phyloP scores from a whole-genome alignment of 2,113 vertebrate species.

The Maccullochella peelii region DNA sequence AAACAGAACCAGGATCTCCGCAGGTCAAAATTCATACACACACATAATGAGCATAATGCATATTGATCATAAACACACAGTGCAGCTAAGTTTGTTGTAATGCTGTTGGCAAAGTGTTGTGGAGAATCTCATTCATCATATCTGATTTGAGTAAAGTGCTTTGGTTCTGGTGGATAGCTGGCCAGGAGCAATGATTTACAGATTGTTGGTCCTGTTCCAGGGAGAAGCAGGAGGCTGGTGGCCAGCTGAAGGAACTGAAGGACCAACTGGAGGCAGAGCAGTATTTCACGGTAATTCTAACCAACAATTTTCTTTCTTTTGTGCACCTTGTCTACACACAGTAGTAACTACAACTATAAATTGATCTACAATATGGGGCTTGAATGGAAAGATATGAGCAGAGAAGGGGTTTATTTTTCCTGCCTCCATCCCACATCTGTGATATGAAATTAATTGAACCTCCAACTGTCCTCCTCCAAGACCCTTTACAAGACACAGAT shows the following conservation, averaged over 20 bases:
- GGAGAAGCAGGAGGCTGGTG: conserved; percentile 92
- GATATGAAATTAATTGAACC: conserved; percentile 10
- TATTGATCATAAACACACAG: neutral
- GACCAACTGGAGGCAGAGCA: conserved; percentile 96
- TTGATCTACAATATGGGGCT: neutral
- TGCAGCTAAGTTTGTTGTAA: neutral
- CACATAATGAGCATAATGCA: neutral
- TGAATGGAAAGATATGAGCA: neutral
- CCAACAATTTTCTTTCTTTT: conserved; percentile 1
- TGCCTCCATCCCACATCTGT: neutral
- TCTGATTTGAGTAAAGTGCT: conserved; percentile 36
- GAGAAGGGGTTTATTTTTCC: neutral
- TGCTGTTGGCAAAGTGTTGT: conserved; percentile 7
- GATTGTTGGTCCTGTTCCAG: conserved; percentile 81
- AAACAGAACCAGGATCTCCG: conserved; percentile 93
- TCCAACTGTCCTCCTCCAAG: conserved; percentile 71
- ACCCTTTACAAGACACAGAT: conserved; percentile 97
- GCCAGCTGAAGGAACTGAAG: conserved; percentile 95
- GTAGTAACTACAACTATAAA: neutral
- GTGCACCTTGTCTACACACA: conserved; percentile 17
- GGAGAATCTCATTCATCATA: conserved; percentile 18
- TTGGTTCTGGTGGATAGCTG: conserved; percentile 43
- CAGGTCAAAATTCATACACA: conserved; percentile 82
- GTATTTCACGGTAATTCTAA: conserved; percentile 91
- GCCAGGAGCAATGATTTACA: conserved; percentile 58